These are phyloP conservation scores for Sinocyclocheilus anophthalmus DNA, from an alignment of 2,113 vertebrate genomes.

Conservation along the genomic window DNA sequence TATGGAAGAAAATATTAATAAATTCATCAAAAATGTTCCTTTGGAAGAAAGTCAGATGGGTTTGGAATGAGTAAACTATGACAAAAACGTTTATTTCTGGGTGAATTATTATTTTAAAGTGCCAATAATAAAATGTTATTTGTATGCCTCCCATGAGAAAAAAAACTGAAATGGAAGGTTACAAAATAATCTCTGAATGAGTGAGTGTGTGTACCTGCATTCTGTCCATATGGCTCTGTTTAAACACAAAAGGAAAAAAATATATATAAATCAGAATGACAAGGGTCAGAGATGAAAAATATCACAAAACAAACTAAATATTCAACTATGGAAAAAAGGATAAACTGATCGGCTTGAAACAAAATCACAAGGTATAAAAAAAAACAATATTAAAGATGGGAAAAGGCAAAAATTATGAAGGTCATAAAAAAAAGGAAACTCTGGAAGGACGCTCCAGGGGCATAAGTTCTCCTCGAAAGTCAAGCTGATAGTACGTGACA, in stretches of 20 bases:
- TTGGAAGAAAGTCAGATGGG: background rate
- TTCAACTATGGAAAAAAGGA: slow-evolving; percentile 7
- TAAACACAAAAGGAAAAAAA: slow-evolving; percentile 69
- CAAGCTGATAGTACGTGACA: background rate
- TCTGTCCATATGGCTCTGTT: slow-evolving; percentile 87
- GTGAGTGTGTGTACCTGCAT: slow-evolving; percentile 85
- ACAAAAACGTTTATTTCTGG: background rate
- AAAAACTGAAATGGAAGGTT: background rate
- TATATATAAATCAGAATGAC: slow-evolving; percentile 65
- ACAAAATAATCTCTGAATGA: slow-evolving; percentile 36
- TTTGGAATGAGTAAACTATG: background rate
- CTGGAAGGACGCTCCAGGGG: background rate
- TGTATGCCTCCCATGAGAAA: background rate
- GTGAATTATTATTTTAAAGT: slow-evolving; percentile 20
- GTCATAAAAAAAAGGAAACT: slow-evolving; percentile 6
- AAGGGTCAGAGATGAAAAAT: slow-evolving; percentile 64
- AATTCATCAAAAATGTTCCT: background rate
- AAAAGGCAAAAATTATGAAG: background rate
- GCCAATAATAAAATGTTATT: too few relatives aligned
- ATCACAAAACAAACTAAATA: slow-evolving; percentile 36
- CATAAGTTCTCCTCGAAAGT: slow-evolving; percentile 3
- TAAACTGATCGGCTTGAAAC: slow-evolving; percentile 52
- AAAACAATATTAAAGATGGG: slow-evolving; percentile 1
- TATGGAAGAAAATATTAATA: background rate
- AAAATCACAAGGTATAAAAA: background rate